A percentile compares a stretch with the other conserved stretches of the same genome.
Evolutionary conservation across 2,888 invertebrate genomes (phyloP).

Genomic region (Hirtodrosophila histrioides): DNA sequence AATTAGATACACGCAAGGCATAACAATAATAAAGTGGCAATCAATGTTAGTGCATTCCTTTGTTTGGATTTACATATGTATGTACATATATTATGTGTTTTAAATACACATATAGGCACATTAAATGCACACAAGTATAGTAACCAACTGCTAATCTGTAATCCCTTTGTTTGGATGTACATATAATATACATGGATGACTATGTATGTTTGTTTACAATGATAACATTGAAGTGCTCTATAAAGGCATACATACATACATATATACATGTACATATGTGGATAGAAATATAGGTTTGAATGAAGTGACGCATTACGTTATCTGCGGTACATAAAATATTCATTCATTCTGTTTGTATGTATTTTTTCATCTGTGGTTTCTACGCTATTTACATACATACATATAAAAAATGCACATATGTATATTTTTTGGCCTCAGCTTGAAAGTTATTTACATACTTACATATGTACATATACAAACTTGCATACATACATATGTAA

Average conservation of each 20-base stretch:
- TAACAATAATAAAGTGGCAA: conserved; percentile 21
- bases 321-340: not conserved
- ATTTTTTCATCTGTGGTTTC: not conserved
- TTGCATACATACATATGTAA: not conserved
- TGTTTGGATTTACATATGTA: too few relatives aligned
- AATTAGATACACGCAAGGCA: conserved; percentile 1
- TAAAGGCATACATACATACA: conserved; percentile 7
- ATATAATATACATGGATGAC: not conserved
- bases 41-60: too few relatives aligned
- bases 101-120: too few relatives aligned
- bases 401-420: conserved; percentile 19
- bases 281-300: not conserved
- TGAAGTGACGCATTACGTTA: conserved; percentile 16
- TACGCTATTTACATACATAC: conserved; percentile 5
- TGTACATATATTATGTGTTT: too few relatives aligned
- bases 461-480: conserved; percentile 10
- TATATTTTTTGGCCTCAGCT: conserved; percentile 5
- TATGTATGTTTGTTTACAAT: conserved; percentile 9
- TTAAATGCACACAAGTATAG: too few relatives aligned
- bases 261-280: not conserved
- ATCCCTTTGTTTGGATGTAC: conserved; percentile 18
- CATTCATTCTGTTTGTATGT: conserved; percentile 1
- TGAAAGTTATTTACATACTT: conserved; percentile 11
- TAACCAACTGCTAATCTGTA: conserved; percentile 7
- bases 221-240: conserved; percentile 21